Base-by-base conservation (phyloP, 2,888 invertebrate species). In the Gandaritis pyraliata region DNA sequence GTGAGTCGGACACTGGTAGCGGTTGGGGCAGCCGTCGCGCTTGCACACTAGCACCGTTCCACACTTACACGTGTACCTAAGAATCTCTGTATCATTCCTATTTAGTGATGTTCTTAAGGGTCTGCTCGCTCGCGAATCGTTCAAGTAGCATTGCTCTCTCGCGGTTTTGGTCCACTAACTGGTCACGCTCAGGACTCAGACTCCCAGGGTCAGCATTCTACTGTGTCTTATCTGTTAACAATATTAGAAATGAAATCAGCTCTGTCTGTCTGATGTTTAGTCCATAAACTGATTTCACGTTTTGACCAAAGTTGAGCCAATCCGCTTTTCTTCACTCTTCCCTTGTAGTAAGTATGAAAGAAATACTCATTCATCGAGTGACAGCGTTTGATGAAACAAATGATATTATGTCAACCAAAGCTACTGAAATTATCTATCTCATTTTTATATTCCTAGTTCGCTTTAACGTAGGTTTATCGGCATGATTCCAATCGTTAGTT, bases 371-470 rank as follows among this genome's bases (percentile, higher is more conserved):
- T 68, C 72, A 73, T 73, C 69, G 75, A 76, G 76, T 73, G 70
- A 39, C 65, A 52, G 48, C 58, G 69, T 69, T 69, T 71, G 61
- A 61, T 72, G 65, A 69, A 79, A 82, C 73, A 67, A 78, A 43
- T 85, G 85, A 87, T 88, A 87, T 87, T 86, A 87, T 78, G 51
- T 86, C 87, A 87, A 88, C 91, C 91, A 91, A 92, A 92, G 91
- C 84, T 88, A 87, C 86, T 88, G 89, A 90, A 89, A 87, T 88
- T 87, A 87, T 86, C 88, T 90, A 90, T 90, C 89, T 91, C 90
- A 90, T 86, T 85, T 51, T 81, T 83, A 82, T 90, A 92, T 91
- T 91, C 91, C 90, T 92, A 91, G 88, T 88, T 88, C 86, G 90
- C 90, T 91, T 90, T 90, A 90, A 83, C 74, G 84, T 92, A 92